Percentiles rank a stretch among this genome's conserved stretches.
These are phyloP conservation scores for Timema podura DNA, from an alignment of 2,888 invertebrate species.

Conservation along the genomic window DNA sequence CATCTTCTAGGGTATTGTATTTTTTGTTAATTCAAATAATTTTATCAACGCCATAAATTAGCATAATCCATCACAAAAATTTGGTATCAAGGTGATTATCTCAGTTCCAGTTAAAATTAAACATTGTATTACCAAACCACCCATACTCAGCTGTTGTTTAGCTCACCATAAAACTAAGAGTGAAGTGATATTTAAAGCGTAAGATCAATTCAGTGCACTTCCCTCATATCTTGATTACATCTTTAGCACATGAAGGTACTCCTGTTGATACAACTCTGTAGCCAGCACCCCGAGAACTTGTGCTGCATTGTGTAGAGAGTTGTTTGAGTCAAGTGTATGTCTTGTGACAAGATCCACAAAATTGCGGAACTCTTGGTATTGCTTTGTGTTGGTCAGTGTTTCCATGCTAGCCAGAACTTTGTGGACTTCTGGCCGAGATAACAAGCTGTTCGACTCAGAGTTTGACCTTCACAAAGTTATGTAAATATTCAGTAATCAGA, in stretches of 20 bases:
- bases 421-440: conserved; percentile 40
- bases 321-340: conserved; percentile 33
- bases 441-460: neutral
- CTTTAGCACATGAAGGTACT: conserved; percentile 29
- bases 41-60: too few relatives aligned
- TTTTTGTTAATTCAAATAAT: too few relatives aligned
- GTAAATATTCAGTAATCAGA: neutral
- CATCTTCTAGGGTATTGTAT: too few relatives aligned
- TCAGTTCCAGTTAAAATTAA: too few relatives aligned
- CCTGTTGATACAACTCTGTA: conserved; percentile 33
- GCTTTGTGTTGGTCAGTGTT: conserved; percentile 44
- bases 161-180: too few relatives aligned
- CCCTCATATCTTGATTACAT: neutral
- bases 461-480: neutral
- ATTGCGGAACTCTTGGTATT: conserved; percentile 45
- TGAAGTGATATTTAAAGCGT: too few relatives aligned
- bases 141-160: too few relatives aligned
- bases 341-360: conserved; percentile 45
- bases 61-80: too few relatives aligned
- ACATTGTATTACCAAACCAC: too few relatives aligned
- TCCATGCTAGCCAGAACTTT: conserved; percentile 47
- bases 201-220: too few relatives aligned
- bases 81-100: too few relatives aligned
- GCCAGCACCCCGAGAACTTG: conserved; percentile 32
- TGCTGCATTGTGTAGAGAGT: conserved; percentile 33